These are phyloP conservation scores for Helicolenus hilgendorfi DNA, from an alignment of 2,797 vertebrate species.

Conservation along the genomic window DNA sequence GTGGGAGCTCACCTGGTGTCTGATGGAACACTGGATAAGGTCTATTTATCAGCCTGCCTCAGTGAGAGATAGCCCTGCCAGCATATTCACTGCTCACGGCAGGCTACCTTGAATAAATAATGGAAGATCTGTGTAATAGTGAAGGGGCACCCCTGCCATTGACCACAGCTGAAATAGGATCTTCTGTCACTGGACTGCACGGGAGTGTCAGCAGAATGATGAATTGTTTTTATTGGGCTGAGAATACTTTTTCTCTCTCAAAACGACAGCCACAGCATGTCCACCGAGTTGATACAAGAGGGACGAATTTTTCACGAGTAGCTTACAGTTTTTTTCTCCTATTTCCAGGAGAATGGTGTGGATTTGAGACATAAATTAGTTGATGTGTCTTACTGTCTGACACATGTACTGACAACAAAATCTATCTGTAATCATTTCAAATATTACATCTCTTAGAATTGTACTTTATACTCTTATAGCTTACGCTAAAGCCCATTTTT, in stretches of 20 bases:
- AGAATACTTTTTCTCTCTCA: conserved; percentile 2
- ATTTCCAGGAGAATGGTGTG: neutral
- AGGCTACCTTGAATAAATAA: conserved; percentile 75
- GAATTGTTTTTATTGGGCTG: conserved; percentile 38
- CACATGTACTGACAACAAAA: neutral
- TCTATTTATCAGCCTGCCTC: conserved; percentile 72
- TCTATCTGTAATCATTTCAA: neutral
- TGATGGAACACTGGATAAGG: conserved; percentile 56
- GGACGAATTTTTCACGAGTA: neutral
- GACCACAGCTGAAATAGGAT: conserved; percentile 53
- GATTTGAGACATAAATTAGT: neutral
- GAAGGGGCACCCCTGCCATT: conserved; percentile 8
- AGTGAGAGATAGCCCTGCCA: conserved; percentile 60
- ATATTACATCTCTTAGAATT: neutral
- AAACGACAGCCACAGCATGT: neutral
- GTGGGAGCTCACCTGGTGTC: conserved; percentile 66
- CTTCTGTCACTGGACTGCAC: conserved; percentile 27
- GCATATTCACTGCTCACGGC: conserved; percentile 37
- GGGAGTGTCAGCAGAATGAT: conserved; percentile 33
- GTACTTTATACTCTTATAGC: neutral
- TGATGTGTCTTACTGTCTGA: neutral
- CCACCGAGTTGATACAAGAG: neutral
- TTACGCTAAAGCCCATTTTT: neutral
- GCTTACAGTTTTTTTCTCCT: neutral
- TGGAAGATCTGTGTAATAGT: conserved; percentile 27